Conservation (phyloP, 92 coral and sea anemone genomes). For the Zoanthus sansibaricus region DNA sequence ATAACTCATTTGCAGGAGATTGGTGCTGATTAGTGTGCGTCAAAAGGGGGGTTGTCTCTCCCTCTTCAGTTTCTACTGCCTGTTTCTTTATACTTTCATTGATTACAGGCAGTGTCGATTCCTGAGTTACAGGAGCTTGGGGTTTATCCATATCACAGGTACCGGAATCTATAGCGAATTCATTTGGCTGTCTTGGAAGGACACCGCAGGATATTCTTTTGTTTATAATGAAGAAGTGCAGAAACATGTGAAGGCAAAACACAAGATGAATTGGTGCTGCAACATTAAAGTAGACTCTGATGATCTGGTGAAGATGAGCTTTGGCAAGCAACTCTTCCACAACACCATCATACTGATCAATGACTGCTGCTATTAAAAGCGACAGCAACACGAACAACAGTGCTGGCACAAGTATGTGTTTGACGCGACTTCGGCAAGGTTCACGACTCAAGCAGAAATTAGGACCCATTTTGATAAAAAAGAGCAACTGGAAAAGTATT, state of each 20-base stretch:
- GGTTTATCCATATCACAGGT: background rate
- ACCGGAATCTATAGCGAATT: background rate
- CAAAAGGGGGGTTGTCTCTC: constrained; percentile 20
- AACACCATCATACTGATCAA: constrained; percentile 81
- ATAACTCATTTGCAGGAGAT: background rate
- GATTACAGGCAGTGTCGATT: background rate
- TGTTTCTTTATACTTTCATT: background rate
- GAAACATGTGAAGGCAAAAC: constrained; percentile 84
- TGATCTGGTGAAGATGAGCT: constrained; percentile 56
- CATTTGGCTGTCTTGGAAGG: background rate
- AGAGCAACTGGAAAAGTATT: constrained; percentile 80
- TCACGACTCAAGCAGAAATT: constrained; percentile 65
- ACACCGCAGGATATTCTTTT: constrained; percentile 48
- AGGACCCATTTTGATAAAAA: constrained; percentile 91
- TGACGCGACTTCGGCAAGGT: constrained; percentile 49
- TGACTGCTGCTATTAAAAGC: constrained; percentile 67
- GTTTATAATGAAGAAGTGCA: constrained; percentile 82
- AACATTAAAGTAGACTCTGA: constrained; percentile 64
- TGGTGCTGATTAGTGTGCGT: background rate
- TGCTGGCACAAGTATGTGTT: constrained; percentile 73
- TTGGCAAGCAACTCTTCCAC: constrained; percentile 67
- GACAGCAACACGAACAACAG: constrained; percentile 78
- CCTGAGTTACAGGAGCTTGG: background rate
- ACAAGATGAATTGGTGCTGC: constrained; percentile 89
- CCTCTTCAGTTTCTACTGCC: background rate